Evolutionary conservation across 2,888 invertebrate genomes (phyloP), one percentile per base, ranked within the genome.

Genomic region (Seladonia tumulorum): DNA sequence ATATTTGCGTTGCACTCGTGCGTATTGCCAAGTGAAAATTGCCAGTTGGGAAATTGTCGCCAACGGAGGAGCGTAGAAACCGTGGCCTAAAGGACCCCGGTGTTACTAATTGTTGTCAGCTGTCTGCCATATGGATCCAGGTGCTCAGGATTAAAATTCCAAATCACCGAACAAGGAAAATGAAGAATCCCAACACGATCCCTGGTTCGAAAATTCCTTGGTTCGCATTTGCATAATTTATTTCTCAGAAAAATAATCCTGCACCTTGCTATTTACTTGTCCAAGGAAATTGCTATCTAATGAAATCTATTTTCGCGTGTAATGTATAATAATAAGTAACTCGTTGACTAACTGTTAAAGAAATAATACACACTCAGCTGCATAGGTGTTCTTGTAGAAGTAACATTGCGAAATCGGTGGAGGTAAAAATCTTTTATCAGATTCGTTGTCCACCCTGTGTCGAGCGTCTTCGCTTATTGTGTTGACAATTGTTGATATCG

Each of bases 101-200:
- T 18, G 70, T 18, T 57, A 63, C 81, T 87, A 89, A 89, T 87
- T 88, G 86, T 84, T 84, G 84, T 77, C 79, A 79, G n/a, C 79
- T 60, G 79, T 25, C 35, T 71, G 63, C 72, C 70, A 39, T 57
- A 60, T 47, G 85, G 68, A 25, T 53, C 73, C 63, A 35, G 18
- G 25, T 16, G 81, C 78, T 81, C 86, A 87, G 89, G 91, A 93
- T 93, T 91, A 92, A 92, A 93, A 91, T 88, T 88, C 85, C 91
- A 91, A 92, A 91, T 91, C 90, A 88, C 90, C 90, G 90, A 82
- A 81, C 87, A 88, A 91, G 90, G 90, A 91, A 91, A 92, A 93
- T 93, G 88, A 91, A 92, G 12, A 57, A n/a, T 57, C 4, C 57
- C n/a, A n/a, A n/a, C 57, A 12, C n/a, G 8, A 57, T n/a, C 57